Conservation (phyloP, 2,113 vertebrate genomes). For the Lampris incognitus region DNA sequence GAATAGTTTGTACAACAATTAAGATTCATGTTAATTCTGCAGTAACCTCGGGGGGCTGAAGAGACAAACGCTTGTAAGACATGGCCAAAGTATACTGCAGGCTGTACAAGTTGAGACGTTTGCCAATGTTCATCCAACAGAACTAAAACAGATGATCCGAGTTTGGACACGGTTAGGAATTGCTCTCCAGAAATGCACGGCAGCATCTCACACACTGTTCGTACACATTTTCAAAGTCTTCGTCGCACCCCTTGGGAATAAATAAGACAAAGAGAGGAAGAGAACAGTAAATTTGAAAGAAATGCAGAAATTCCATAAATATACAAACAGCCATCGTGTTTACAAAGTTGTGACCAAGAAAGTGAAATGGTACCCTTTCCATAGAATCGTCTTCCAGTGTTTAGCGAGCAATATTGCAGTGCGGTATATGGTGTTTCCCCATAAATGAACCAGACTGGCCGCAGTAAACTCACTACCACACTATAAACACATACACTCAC, state of each 20-base stretch:
- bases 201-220: slow-evolving; percentile 89
- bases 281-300: background rate
- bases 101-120: slow-evolving; percentile 10
- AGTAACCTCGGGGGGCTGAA: background rate
- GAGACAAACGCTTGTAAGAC: slow-evolving; percentile 13
- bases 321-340: background rate
- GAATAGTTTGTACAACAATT: slow-evolving; percentile 21
- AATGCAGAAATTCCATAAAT: too few relatives aligned
- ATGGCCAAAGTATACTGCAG: slow-evolving; percentile 4
- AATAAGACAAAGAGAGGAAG: slow-evolving; percentile 33
- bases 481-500: too few relatives aligned
- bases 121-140: background rate
- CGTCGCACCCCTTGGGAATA: slow-evolving; percentile 85
- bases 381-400: background rate
- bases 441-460: background rate
- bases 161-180: slow-evolving; percentile 66
- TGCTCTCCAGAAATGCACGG: slow-evolving; percentile 84
- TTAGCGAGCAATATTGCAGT: background rate
- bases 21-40: slow-evolving; percentile 19
- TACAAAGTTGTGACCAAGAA: background rate
- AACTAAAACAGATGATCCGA: slow-evolving; percentile 8
- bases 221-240: slow-evolving; percentile 90
- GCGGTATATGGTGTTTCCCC: background rate
- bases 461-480: too few relatives aligned
- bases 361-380: background rate